These are phyloP conservation scores for Elaphurus davidianus DNA, from an alignment of 2,113 vertebrate genomes.

Conservation along the genomic window DNA sequence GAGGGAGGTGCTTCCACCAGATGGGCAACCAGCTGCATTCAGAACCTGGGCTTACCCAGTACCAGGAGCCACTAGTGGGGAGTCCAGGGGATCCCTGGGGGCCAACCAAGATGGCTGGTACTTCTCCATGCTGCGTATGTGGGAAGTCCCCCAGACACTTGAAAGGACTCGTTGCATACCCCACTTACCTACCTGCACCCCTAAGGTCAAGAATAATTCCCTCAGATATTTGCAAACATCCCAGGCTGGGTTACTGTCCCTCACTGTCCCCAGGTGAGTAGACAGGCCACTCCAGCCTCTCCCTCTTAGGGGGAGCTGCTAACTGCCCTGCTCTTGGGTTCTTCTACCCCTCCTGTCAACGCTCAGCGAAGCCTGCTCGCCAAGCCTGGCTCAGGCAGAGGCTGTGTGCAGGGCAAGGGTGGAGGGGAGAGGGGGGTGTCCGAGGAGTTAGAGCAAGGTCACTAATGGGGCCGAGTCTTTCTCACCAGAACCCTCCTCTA, in stretches of 20 bases:
- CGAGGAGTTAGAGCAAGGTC: slow-evolving; percentile 41
- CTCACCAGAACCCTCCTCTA: slow-evolving; percentile 48
- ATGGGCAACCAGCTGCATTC: not conserved
- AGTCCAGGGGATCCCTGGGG: not conserved
- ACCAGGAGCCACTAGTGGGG: fast-evolving
- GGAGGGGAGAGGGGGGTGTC: slow-evolving; percentile 3
- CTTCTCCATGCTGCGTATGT: not conserved
- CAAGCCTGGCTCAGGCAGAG: not conserved
- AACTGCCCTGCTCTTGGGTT: not conserved
- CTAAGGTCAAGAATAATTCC: not conserved
- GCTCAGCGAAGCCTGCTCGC: not conserved
- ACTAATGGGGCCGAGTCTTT: slow-evolving; percentile 69
- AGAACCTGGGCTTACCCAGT: not conserved
- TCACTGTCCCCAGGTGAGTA: not conserved
- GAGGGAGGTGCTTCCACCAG: not conserved
- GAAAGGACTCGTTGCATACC: not conserved
- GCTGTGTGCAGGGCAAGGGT: not conserved
- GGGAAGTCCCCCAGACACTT: not conserved
- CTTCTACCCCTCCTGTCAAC: not conserved
- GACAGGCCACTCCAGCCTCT: not conserved
- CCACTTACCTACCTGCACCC: fast-evolving
- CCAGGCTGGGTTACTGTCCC: not conserved
- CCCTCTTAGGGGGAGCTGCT: fast-evolving
- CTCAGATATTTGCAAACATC: too few species aligned
- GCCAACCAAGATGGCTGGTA: too few species aligned